Percentiles rank a stretch among this genome's conserved stretches.
These are phyloP conservation scores for Antennarius striatus DNA, from an alignment of 2,113 vertebrate species.

Conservation along the genomic window DNA sequence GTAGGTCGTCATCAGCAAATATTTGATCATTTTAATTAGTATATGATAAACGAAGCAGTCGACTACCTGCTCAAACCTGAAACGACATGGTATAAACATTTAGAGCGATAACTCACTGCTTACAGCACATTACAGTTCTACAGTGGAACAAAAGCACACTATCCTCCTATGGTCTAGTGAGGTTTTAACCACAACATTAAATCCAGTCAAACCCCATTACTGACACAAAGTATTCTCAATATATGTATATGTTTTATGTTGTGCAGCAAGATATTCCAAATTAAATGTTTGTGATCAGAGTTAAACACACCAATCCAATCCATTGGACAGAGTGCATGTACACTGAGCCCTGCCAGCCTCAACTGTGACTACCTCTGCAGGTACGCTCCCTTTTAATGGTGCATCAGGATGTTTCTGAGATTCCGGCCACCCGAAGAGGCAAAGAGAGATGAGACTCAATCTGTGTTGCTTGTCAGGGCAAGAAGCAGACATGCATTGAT, in stretches of 20 bases:
- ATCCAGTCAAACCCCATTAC: slow-evolving; percentile 49
- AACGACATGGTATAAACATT: neutral
- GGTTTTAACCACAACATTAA: slow-evolving; percentile 21
- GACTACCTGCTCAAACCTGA: neutral
- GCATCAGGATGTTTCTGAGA: slow-evolving; percentile 16
- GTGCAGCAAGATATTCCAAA: slow-evolving; percentile 24
- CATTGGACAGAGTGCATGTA: slow-evolving; percentile 17
- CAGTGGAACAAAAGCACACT: slow-evolving; percentile 33
- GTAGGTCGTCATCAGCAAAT: neutral
- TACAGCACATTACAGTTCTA: slow-evolving; percentile 40
- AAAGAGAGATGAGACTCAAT: slow-evolving; percentile 33
- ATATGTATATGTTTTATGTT: slow-evolving; percentile 43
- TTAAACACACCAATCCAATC: slow-evolving; percentile 18
- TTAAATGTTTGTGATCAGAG: neutral
- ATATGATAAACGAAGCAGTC: slow-evolving; percentile 2
- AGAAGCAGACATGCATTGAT: slow-evolving; percentile 81
- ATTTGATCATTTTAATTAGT: neutral
- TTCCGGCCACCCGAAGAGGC: slow-evolving; percentile 29
- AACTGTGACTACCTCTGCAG: slow-evolving; percentile 40
- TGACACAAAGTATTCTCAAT: slow-evolving; percentile 21
- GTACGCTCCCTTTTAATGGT: slow-evolving; percentile 20
- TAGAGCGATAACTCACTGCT: neutral
- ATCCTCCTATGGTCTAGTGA: neutral
- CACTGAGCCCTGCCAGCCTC: slow-evolving; percentile 41
- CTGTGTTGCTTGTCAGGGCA: slow-evolving; percentile 65